Conservation (phyloP, 2,888 invertebrate species). For the Heliothis peltigera region DNA sequence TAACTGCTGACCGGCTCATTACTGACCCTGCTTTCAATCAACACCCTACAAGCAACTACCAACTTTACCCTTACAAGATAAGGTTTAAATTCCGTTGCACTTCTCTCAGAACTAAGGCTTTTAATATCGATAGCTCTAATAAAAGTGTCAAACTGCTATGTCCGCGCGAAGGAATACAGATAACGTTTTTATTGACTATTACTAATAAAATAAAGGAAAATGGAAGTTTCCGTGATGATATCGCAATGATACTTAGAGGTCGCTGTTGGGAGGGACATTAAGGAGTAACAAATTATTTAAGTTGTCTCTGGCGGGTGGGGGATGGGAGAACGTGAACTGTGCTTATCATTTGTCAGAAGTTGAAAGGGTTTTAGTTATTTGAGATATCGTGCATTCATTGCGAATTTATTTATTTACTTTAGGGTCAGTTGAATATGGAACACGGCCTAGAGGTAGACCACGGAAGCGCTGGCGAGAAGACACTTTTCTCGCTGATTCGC, state of each 20-base stretch:
- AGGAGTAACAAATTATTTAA: slow-evolving; percentile 60
- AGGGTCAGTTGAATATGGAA: too few species aligned
- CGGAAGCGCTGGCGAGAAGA: too few species aligned
- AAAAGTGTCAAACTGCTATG: slow-evolving; percentile 78
- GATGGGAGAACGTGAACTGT: slow-evolving; percentile 26
- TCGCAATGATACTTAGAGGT: slow-evolving; percentile 60
- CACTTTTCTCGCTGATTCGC: too few species aligned
- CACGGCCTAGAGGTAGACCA: too few species aligned
- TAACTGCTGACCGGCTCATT: slow-evolving; percentile 88
- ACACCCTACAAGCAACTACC: slow-evolving; percentile 59
- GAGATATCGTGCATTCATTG: slow-evolving; percentile 17
- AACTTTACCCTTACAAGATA: slow-evolving; percentile 57
- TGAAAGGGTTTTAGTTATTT: slow-evolving; percentile 38
- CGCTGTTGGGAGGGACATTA: slow-evolving; percentile 47
- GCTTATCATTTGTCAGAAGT: slow-evolving; percentile 42
- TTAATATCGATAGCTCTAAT: slow-evolving; percentile 77
- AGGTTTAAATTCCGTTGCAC: slow-evolving; percentile 53
- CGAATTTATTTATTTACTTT: slow-evolving; percentile 1
- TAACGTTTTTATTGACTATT: slow-evolving; percentile 80
- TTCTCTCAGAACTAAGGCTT: slow-evolving; percentile 64
- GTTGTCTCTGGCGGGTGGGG: slow-evolving; percentile 37
- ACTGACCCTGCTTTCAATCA: slow-evolving; percentile 84
- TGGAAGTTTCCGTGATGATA: slow-evolving; percentile 63
- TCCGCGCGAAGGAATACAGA: slow-evolving; percentile 79
- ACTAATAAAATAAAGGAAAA: slow-evolving; percentile 78